Percentiles rank a stretch among this genome's conserved stretches.
Evolutionary conservation across 1,140 invertebrate species (phyloP).

Genomic region (Trypoxylus dichotomus): DNA sequence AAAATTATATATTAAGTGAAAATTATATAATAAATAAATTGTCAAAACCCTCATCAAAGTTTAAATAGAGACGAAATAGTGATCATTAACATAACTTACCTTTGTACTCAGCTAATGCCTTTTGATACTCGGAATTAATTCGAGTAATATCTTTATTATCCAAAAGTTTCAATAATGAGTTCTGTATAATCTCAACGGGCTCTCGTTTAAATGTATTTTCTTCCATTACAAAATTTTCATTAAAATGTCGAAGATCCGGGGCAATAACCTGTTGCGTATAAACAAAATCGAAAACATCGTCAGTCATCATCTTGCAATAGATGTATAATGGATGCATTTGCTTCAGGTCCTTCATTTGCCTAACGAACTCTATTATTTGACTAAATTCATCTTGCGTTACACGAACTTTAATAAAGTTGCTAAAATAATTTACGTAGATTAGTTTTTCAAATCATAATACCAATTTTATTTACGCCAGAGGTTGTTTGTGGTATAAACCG

Average conservation of each 20-base stretch:
- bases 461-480: not conserved
- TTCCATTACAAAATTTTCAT: not conserved
- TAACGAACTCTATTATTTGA: not conserved
- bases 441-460: not conserved
- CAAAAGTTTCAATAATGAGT: not conserved
- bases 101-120: not conserved
- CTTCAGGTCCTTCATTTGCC: not conserved
- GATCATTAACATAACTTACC: not conserved
- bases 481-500: conserved; percentile 26
- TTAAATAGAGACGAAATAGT: too few species aligned
- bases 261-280: not conserved
- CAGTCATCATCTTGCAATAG: conserved; percentile 3
- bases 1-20: too few species aligned
- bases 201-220: not conserved
- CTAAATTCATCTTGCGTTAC: not conserved
- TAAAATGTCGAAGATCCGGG: not conserved
- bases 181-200: not conserved
- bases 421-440: not conserved
- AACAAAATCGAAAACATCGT: conserved; percentile 20
- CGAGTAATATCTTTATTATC: not conserved
- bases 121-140: not conserved
- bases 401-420: conserved; percentile 1
- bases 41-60: too few species aligned
- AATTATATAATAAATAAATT: too few species aligned
- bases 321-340: not conserved